Base-by-base conservation (phyloP, 1,140 invertebrate species). In the Ylistrum balloti region DNA sequence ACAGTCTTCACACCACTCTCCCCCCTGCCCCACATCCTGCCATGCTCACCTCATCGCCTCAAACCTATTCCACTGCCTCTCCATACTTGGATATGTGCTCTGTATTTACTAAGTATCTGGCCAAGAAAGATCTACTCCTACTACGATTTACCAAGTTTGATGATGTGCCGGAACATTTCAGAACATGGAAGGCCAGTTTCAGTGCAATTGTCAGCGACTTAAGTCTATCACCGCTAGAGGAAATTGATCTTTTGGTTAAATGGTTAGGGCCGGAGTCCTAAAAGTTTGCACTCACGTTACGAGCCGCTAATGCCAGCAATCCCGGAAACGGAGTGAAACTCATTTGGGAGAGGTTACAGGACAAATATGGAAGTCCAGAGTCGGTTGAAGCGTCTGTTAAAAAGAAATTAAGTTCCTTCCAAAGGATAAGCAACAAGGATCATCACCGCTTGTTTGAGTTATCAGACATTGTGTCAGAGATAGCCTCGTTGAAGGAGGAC, bases 301-400 rank as follows among this genome's bases (percentile, higher is more conserved):
- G 35, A 3, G 5, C 35, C 5, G 5, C 35, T 38, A 89, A 88
- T 33, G 32, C 41, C 28, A 33, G 28, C 15, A 22, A 56, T 41
- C 88, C 90, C 20, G 33, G 0, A 35, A 34, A 10, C 13, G 88
- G 74, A n/a, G 20, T 91, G 5, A 28, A 17, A 86, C 28, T 3
- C 13, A 13, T 91, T 3, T 91, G 90, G 91, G 33, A 90, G 5
- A 1, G 89, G 17, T 35, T 91, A 33, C 33, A 92, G 13, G 90
- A 92, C 2, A 41, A 87, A 0, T 92, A 86, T 34, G 90, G 90
- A 3, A 13, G 13, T 0, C 90, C 91, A 20, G 91, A 92, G 85
- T 48, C 89, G 33, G 86, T 91, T 22, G 88, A 91, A n/a, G 20
- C 9, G 11, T 20, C 88, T 9, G 85, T 92, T 10, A 89, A 85